Evolutionary conservation across 2,888 invertebrate genomes (phyloP), one percentile per base, ranked within the genome.

Genomic region (Phrixothrix hirtus): DNA sequence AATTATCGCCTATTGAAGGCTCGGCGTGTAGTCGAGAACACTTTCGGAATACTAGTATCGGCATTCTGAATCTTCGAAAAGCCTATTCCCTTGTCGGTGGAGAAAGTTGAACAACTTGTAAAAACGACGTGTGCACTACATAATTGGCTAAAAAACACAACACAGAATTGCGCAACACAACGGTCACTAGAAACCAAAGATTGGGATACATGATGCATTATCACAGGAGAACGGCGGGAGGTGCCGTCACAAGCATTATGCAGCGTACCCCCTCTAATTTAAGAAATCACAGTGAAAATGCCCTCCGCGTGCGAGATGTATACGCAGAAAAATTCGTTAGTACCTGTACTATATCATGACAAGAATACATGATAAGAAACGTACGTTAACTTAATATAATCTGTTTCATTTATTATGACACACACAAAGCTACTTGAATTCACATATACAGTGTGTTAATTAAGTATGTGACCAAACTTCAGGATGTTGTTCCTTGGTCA

Each of bases 21-120:
- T 31, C 11, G 31, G 7, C 31, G 31, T 13, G 31, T 11, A 13
- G 31, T 31, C 31, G 31, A 31, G 13, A 31, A 31, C 13, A 31
- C 4, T 31, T 31, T 31, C 13, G 31, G 31, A 13, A 31, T 31
- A 31, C 31, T 31, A 31, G n/a, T n/a, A n/a, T n/a, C n/a, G n/a
- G n/a, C n/a, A n/a, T n/a, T n/a, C n/a, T n/a, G n/a, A 31, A 31
- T 31, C 11, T 31, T 31, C 13, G 31, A 31, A 31, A 31, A 31
- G 31, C 11, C 12, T 31, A 31, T 31, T 11, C 31, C 31, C 3
- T 13, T 31, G 12, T 12, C 31, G 13, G 31, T 31, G 31, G 1
- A 2, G 11, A 31, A 31, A 31, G 31, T 31, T 31, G 31, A 31
- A 31, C 31, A 31, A 3, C 31, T 31, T 12, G 12, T 31, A 31